These are phyloP conservation scores for Tenthredo livida DNA, from an alignment of 2,888 invertebrate species.

Conservation along the genomic window DNA sequence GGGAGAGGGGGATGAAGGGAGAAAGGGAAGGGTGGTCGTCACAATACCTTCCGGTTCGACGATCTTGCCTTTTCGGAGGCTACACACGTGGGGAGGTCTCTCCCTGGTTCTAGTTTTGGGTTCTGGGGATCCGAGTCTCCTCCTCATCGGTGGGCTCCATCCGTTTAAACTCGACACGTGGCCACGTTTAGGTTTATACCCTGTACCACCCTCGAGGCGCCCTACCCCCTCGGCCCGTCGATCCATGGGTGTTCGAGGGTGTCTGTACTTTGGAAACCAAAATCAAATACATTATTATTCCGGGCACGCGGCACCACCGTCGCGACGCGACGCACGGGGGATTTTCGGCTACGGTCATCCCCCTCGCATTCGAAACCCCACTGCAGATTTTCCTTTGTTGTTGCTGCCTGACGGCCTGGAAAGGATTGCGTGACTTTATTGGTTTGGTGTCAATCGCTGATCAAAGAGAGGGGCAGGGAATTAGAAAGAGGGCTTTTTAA, in stretches of 20 bases:
- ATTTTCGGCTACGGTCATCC: conserved; percentile 44
- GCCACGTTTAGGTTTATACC: conserved; percentile 71
- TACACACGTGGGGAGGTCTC: conserved; percentile 13
- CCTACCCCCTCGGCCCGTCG: not conserved
- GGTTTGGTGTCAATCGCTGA: conserved; percentile 57
- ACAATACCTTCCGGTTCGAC: conserved; percentile 74
- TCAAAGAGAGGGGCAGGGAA: conserved; percentile 21
- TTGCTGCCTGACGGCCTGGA: conserved; percentile 65
- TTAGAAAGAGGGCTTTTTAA: conserved; percentile 60
- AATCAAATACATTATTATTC: conserved; percentile 74
- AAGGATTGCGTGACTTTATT: conserved; percentile 70
- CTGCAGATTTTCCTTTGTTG: conserved; percentile 50
- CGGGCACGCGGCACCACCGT: conserved; percentile 37
- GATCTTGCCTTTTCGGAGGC: conserved; percentile 63
- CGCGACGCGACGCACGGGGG: no score
- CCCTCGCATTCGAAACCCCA: not conserved
- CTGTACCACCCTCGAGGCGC: not conserved
- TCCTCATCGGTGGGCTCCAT: conserved; percentile 53
- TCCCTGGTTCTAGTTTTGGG: not conserved
- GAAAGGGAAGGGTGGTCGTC: conserved; percentile 60
- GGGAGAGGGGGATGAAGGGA: conserved; percentile 59
- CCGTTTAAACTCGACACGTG: conserved; percentile 76
- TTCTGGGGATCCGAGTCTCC: conserved; percentile 2
- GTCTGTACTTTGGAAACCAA: conserved; percentile 72
- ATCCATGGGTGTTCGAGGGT: conserved; percentile 58